Percentiles rank a stretch among this genome's conserved stretches.
phyloP scores from a whole-genome alignment of 2,113 vertebrate genomes.

The Pachycephala philippinensis region DNA sequence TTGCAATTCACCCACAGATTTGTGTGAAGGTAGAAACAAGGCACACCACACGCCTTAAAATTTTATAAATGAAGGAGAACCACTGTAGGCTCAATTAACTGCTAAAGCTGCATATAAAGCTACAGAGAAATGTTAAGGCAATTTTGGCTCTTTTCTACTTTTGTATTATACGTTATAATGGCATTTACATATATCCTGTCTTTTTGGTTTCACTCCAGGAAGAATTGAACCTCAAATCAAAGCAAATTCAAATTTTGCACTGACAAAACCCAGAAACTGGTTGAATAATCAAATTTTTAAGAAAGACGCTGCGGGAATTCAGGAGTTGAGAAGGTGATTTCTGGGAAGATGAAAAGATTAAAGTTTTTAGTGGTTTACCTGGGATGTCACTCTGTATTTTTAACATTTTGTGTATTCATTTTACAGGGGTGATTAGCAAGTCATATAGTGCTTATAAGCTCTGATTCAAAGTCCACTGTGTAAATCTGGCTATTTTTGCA shows the following conservation, averaged over 20 bases:
- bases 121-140: background rate
- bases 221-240: background rate
- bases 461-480: background rate
- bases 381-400: background rate
- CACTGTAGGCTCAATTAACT: background rate
- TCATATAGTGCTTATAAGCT: background rate
- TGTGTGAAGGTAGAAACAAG: background rate
- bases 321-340: background rate
- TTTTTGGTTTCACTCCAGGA: background rate
- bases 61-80: background rate
- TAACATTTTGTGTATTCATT: background rate
- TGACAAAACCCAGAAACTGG: background rate
- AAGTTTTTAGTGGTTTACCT: background rate
- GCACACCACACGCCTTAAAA: too few species aligned
- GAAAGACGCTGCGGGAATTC: background rate
- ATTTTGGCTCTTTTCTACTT: background rate
- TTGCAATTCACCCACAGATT: background rate
- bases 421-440: background rate
- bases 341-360: background rate
- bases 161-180: background rate
- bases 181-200: background rate
- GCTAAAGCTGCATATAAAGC: background rate
- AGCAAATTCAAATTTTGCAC: background rate
- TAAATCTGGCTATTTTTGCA: background rate
- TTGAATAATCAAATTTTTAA: background rate